phyloP scores from a whole-genome alignment of 2,797 vertebrate genomes.

The Typhlichthys eigenmanni region DNA sequence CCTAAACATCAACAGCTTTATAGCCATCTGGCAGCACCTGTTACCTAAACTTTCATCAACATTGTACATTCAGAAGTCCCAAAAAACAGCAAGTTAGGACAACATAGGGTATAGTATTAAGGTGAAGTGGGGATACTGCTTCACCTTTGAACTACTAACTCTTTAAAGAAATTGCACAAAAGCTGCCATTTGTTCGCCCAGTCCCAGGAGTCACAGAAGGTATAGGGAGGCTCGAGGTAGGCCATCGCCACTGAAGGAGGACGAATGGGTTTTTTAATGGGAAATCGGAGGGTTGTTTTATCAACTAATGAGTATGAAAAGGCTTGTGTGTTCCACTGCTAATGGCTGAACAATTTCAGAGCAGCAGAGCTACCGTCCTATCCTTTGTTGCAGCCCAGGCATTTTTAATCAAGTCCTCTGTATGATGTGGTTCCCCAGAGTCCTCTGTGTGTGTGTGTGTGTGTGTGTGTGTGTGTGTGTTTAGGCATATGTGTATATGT shows the following conservation, averaged over 20 bases:
- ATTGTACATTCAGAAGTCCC: no score
- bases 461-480: conserved; percentile 21
- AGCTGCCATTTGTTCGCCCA: conserved; percentile 37
- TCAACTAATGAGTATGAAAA: conserved; percentile 80
- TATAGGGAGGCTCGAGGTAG: conserved; percentile 37
- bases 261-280: conserved; percentile 70
- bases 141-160: neutral
- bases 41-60: no score
- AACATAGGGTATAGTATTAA: no score
- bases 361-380: conserved; percentile 55
- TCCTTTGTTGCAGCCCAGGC: conserved; percentile 51
- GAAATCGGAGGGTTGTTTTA: conserved; percentile 77
- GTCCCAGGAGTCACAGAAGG: conserved; percentile 40
- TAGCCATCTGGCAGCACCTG: no score
- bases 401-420: conserved; percentile 66
- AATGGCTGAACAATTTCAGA: conserved; percentile 74
- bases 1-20: no score
- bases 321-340: conserved; percentile 62
- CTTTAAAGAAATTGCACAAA: conserved; percentile 35
- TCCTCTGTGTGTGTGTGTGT: conserved; percentile 6
- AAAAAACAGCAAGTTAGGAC: no score
- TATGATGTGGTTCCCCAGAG: conserved; percentile 53
- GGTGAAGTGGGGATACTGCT: no score
- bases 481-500: conserved; percentile 1
- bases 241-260: conserved; percentile 44